A percentile compares a stretch with the other conserved stretches of the same genome.
These are phyloP conservation scores for Miltochrista miniata DNA, from an alignment of 2,888 invertebrate species.

Conservation along the genomic window DNA sequence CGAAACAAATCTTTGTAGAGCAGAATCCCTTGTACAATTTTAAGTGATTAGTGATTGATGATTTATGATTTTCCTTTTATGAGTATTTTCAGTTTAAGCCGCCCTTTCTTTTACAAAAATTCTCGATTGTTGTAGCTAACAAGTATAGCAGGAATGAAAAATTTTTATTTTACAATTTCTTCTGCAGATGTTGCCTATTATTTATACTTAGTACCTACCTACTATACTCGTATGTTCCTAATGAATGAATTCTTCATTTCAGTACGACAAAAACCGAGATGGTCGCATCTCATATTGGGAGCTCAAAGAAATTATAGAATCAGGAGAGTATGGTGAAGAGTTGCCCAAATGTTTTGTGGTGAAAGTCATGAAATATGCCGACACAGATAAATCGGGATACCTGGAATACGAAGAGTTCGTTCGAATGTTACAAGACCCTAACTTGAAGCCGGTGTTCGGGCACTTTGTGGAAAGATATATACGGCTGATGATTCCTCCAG, in stretches of 20 bases:
- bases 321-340: neutral
- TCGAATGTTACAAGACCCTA: slow-evolving; percentile 76
- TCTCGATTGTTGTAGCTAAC: too few species aligned
- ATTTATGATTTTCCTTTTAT: too few species aligned
- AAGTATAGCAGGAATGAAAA: too few species aligned
- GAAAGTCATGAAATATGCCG: neutral
- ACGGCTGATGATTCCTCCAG: slow-evolving; percentile 58
- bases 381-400: slow-evolving; percentile 67
- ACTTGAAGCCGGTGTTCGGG: slow-evolving; percentile 75
- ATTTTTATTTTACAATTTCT: too few species aligned
- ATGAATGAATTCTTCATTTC: neutral
- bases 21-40: too few species aligned
- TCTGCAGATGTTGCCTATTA: too few species aligned
- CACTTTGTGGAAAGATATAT: slow-evolving; percentile 74
- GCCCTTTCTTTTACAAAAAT: too few species aligned
- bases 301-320: slow-evolving; percentile 1
- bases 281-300: slow-evolving; percentile 53
- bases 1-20: too few species aligned
- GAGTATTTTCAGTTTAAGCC: too few species aligned
- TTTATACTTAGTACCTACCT: too few species aligned
- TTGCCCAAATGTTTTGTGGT: neutral
- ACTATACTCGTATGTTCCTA: too few species aligned
- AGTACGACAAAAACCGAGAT: slow-evolving; percentile 2
- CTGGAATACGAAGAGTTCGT: slow-evolving; percentile 85
- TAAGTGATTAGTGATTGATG: too few species aligned